Evolutionary conservation across 1,140 invertebrate genomes (phyloP).

Genomic region (Bombus superbus): DNA sequence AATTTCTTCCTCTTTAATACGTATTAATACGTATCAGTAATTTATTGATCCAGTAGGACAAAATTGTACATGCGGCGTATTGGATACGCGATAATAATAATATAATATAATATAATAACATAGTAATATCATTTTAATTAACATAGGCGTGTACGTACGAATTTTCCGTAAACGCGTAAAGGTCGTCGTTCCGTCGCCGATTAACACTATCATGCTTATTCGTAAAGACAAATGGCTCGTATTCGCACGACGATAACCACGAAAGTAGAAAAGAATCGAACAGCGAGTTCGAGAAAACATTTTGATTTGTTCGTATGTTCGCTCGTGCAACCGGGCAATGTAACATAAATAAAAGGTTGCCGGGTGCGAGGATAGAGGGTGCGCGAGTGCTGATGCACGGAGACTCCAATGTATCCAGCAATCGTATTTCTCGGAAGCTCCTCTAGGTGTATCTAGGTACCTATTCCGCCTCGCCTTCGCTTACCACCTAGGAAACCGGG

Average conservation of each 20-base stretch:
- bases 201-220: background rate
- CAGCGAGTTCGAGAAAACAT: constrained; percentile 46
- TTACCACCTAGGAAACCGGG: constrained; percentile 21
- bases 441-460: constrained; percentile 49
- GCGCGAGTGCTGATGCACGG: constrained; percentile 4
- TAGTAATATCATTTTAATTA: too few relatives aligned
- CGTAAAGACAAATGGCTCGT: background rate
- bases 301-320: constrained; percentile 52
- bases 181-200: background rate
- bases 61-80: too few relatives aligned
- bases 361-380: background rate
- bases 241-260: background rate
- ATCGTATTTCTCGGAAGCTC: constrained; percentile 64
- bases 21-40: too few relatives aligned
- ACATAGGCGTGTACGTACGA: too few relatives aligned
- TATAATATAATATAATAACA: too few relatives aligned
- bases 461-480: constrained; percentile 36
- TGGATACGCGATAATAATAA: too few relatives aligned
- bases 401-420: constrained; percentile 56
- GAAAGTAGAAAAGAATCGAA: background rate
- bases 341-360: constrained; percentile 60
- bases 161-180: too few relatives aligned
- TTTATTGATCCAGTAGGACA: too few relatives aligned
- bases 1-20: too few relatives aligned
- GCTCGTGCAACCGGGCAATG: constrained; percentile 33